Percentiles rank a stretch among this genome's conserved stretches.
These are phyloP conservation scores for Ctenopoma multispine DNA, from an alignment of 2,797 vertebrate species.

Conservation along the genomic window DNA sequence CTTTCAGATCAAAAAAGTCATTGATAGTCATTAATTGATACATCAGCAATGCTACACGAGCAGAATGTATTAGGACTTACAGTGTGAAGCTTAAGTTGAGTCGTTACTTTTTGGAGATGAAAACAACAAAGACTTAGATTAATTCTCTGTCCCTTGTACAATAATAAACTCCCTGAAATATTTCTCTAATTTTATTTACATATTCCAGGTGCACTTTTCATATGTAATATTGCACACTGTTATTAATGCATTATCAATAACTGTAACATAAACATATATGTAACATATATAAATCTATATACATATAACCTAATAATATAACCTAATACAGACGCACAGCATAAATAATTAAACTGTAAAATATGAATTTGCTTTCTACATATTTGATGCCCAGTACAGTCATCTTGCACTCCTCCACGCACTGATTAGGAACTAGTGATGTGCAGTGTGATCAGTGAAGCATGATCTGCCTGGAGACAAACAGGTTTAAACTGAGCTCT, in stretches of 20 bases:
- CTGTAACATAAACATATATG: no score
- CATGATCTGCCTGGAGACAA: constrained; percentile 40
- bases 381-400: neutral
- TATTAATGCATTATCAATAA: no score
- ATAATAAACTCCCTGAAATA: neutral
- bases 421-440: constrained; percentile 1
- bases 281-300: no score
- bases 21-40: no score
- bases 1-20: neutral
- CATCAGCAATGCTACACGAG: neutral
- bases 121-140: neutral
- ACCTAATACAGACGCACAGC: neutral
- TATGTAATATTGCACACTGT: no score
- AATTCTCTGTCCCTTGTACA: neutral
- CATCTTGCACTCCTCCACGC: neutral
- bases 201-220: no score
- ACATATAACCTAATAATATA: no score
- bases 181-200: no score
- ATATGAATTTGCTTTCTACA: neutral
- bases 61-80: neutral
- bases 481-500: constrained; percentile 37
- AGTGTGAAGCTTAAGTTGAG: neutral
- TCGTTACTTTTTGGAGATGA: neutral
- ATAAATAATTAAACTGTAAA: neutral
- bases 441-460: constrained; percentile 9